phyloP scores from a whole-genome alignment of 2,797 vertebrate species.

The Malacoctenus gilli region DNA sequence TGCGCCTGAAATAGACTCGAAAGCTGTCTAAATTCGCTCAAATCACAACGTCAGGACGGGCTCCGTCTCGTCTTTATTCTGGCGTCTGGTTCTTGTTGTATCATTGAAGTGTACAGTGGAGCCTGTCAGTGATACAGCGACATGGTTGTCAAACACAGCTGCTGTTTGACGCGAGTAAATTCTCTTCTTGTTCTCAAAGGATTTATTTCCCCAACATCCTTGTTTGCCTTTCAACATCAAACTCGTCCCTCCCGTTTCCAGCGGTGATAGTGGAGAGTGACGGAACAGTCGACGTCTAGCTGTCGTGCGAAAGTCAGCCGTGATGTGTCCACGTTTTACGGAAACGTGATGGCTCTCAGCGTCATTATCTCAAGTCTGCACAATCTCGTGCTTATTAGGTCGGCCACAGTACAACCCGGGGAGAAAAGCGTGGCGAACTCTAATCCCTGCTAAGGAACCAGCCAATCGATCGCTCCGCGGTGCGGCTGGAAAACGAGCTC shows the following conservation, averaged over 20 bases:
- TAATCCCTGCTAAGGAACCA: conserved; percentile 71
- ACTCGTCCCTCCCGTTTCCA: not conserved
- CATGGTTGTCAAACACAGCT: conserved; percentile 14
- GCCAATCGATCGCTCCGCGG: conserved; percentile 68
- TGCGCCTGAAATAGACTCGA: conserved; percentile 28
- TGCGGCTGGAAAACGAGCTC: conserved; percentile 62
- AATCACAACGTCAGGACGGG: not conserved
- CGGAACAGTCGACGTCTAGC: not conserved
- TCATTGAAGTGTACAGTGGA: conserved; percentile 20
- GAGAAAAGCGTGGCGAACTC: conserved; percentile 37
- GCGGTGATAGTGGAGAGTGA: not conserved
- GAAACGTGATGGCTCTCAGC: conserved; percentile 1
- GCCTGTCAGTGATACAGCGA: conserved; percentile 37
- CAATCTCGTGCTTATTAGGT: conserved; percentile 25
- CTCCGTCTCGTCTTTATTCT: conserved; percentile 1
- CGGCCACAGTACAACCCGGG: conserved; percentile 25
- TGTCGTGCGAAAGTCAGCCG: not conserved
- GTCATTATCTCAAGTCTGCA: conserved; percentile 19
- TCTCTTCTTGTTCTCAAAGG: conserved; percentile 5
- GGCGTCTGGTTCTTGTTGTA: conserved; percentile 30
- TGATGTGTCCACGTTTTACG: not conserved
- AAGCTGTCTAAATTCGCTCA: conserved; percentile 15
- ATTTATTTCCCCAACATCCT: conserved; percentile 5
- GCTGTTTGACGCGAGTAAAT: conserved; percentile 4
- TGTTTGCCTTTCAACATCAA: conserved; percentile 2